Evolutionary conservation across 2,113 vertebrate species (phyloP).

Genomic region (Paralichthys olivaceus): DNA sequence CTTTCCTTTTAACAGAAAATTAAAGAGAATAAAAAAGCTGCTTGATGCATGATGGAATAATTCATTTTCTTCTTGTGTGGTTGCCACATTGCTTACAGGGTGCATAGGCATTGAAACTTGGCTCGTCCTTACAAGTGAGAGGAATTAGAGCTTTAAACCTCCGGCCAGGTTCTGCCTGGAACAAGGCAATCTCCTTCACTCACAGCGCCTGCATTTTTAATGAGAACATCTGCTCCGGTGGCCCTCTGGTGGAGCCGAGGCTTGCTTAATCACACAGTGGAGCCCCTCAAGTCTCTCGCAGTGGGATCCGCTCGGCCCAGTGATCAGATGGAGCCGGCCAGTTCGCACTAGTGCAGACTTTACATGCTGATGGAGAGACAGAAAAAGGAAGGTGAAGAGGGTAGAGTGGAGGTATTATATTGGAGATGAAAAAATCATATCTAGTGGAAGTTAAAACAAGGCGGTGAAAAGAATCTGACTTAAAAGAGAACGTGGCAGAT

Average conservation of each 20-base stretch:
- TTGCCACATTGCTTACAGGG: slow-evolving; percentile 68
- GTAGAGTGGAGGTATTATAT: slow-evolving; percentile 44
- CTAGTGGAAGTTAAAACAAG: slow-evolving; percentile 27
- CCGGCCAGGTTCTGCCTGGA: slow-evolving; percentile 80
- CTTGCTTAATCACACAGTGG: slow-evolving; percentile 81
- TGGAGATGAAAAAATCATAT: slow-evolving; percentile 31
- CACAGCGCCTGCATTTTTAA: slow-evolving; percentile 89
- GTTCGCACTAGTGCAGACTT: slow-evolving; percentile 48
- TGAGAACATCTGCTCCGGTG: slow-evolving; percentile 87
- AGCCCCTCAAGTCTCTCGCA: slow-evolving; percentile 74
- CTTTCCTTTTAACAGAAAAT: slow-evolving; percentile 41
- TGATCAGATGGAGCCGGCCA: slow-evolving; percentile 60
- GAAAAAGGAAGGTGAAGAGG: slow-evolving; percentile 6
- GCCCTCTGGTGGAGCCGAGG: slow-evolving; percentile 76
- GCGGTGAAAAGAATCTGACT: slow-evolving; percentile 33
- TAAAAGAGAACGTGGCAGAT: background rate
- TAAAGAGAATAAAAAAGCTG: slow-evolving; percentile 55
- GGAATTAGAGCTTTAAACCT: slow-evolving; percentile 81
- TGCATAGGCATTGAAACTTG: slow-evolving; percentile 69
- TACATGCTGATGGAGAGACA: slow-evolving; percentile 24
- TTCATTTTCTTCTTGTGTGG: slow-evolving; percentile 55
- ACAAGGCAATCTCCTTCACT: slow-evolving; percentile 83
- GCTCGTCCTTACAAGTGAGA: slow-evolving; percentile 67
- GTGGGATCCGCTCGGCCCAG: slow-evolving; percentile 78
- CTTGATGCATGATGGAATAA: slow-evolving; percentile 63